A percentile compares a stretch with the other conserved stretches of the same genome.
These are phyloP conservation scores for Drosophila pegasa DNA, from an alignment of 2,888 invertebrate species.

Conservation along the genomic window DNA sequence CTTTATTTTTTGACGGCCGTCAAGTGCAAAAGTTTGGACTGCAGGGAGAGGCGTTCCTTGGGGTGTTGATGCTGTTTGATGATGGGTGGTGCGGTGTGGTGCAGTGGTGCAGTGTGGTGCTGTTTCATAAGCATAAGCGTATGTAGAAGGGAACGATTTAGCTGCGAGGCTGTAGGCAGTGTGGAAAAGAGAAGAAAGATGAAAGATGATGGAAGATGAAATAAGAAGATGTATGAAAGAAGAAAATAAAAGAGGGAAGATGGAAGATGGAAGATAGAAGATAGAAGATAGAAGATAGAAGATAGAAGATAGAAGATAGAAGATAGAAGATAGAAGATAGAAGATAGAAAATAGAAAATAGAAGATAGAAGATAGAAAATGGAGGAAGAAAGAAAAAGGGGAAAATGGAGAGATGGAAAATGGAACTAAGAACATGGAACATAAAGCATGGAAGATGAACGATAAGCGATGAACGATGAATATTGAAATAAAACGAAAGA, in stretches of 20 bases:
- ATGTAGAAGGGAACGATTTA: neutral
- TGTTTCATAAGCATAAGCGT: conserved; percentile 32
- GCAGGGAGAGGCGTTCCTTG: neutral
- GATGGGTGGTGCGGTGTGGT: conserved; percentile 6
- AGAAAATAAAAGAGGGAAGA: no score
- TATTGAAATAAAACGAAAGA: no score
- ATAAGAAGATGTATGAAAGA: neutral
- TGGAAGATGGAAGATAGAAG: neutral
- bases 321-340: neutral
- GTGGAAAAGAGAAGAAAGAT: no score
- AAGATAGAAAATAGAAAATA: neutral
- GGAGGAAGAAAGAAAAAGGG: neutral
- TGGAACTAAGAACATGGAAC: neutral
- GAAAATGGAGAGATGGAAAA: neutral
- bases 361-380: neutral
- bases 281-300: neutral
- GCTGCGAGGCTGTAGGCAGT: neutral
- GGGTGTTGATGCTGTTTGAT: neutral
- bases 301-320: neutral
- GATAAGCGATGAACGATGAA: no score
- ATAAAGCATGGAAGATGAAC: neutral
- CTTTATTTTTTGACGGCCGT: conserved; percentile 28
- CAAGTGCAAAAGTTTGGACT: conserved; percentile 59
- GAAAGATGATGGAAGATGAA: neutral
- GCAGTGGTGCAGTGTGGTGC: conserved; percentile 8